Conservation (phyloP, 92 coral and sea anemone species). For the Heliopora coerulea region DNA sequence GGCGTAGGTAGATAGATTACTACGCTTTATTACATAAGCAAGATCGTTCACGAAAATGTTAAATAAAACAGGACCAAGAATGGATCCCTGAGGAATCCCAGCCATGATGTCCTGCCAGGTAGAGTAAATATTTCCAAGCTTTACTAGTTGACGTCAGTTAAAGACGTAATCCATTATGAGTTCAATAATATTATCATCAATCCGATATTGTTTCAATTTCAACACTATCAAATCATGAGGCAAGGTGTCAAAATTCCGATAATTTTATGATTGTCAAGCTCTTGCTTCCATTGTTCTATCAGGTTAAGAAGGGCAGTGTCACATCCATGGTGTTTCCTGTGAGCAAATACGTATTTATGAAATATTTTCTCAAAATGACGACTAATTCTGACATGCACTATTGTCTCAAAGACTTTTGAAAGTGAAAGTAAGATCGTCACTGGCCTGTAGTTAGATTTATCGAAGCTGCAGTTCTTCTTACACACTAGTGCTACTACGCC, state of each 20-base stretch:
- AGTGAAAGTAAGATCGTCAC: slow-evolving; percentile 10
- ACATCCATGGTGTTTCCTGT: slow-evolving; percentile 13
- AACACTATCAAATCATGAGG: not conserved
- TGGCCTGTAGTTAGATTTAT: slow-evolving; percentile 53
- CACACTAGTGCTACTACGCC: slow-evolving; percentile 50
- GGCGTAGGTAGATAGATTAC: slow-evolving; percentile 41
- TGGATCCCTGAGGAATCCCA: slow-evolving; percentile 55
- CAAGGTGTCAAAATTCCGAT: slow-evolving; percentile 7
- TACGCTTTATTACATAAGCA: slow-evolving; percentile 3
- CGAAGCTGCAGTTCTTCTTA: slow-evolving; percentile 47
- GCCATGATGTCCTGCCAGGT: slow-evolving; percentile 23
- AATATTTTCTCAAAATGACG: not conserved
- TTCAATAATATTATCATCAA: slow-evolving; percentile 7
- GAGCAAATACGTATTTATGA: not conserved
- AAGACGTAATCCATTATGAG: slow-evolving; percentile 26
- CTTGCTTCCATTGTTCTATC: slow-evolving; percentile 17
- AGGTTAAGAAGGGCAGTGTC: slow-evolving; percentile 19
- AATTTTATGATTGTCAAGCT: slow-evolving; percentile 14
- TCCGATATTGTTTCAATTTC: slow-evolving; percentile 36
- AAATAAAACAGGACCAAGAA: slow-evolving; percentile 48
- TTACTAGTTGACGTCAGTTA: slow-evolving; percentile 42
- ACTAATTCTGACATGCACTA: slow-evolving; percentile 1
- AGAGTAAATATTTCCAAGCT: slow-evolving; percentile 23
- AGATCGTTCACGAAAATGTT: slow-evolving; percentile 50
- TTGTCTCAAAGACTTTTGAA: slow-evolving; percentile 7